Base-by-base conservation (phyloP, 2,888 invertebrate genomes). In the Stegana nigrithorax region DNA sequence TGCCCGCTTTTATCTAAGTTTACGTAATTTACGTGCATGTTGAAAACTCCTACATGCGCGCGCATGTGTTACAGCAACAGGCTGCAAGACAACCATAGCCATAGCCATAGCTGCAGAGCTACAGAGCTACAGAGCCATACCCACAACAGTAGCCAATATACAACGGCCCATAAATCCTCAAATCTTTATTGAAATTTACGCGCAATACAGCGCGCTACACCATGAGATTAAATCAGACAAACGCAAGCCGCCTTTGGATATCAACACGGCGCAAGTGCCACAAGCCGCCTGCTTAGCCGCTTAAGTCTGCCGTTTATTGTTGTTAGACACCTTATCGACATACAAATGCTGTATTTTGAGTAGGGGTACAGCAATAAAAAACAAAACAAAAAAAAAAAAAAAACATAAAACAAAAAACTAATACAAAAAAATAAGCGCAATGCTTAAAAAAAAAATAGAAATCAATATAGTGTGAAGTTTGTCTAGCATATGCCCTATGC, bases 111-210 rank as follows among this genome's bases (percentile, higher is more conserved):
- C 50, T 21, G 32, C 55, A 36, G 17, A 23, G 25, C 51, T n/a
- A n/a, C n/a, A n/a, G n/a, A 21, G 23, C 47, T 23, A 7, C 21
- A 23, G 12, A 39, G 39, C 39, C 36, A 3, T 42, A 39, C 7
- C 23, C 21, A 25, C 23, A 26, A 32, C 39, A 32, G 50, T 14
- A 29, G 14, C 59, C 25, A 32, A 17, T 12, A 25, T 14, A 36
- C 47, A 59, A 39, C 50, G 17, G 21, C 50, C 73, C 73, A 76
- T 80, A 76, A 76, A 78, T 76, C 36, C 21, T n/a, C 26, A 12
- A 55, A 55, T 10, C 53, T 55, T 29, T 21, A 55, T 55, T 55
- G 32, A 55, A 55, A 55, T 55, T 36, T 55, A 55, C 36, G 53
- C 12, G 36, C 53, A 27, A 27, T 27, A 51, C 27, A n/a, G n/a